Evolutionary conservation across 2,113 vertebrate species (phyloP).

Genomic region (Cheilinus undulatus): DNA sequence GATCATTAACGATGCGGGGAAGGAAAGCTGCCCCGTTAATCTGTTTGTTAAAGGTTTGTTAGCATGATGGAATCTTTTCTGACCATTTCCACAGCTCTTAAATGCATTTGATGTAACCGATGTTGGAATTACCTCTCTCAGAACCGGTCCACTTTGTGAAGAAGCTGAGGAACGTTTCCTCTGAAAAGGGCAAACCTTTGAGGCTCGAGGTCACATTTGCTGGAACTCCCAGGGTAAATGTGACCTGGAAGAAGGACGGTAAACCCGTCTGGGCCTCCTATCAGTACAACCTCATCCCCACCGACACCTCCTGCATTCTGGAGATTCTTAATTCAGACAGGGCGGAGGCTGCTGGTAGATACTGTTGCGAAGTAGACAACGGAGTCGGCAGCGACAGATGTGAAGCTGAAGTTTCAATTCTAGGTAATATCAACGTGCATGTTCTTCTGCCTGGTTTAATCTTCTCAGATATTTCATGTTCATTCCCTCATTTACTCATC

Average conservation of each 20-base stretch:
- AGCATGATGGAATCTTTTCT: not conserved
- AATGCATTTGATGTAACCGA: slow-evolving; percentile 31
- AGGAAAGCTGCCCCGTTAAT: slow-evolving; percentile 86
- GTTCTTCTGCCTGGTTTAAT: slow-evolving; percentile 52
- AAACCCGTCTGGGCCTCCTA: slow-evolving; percentile 84
- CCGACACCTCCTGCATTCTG: slow-evolving; percentile 86
- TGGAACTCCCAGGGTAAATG: slow-evolving; percentile 86
- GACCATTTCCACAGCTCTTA: not conserved
- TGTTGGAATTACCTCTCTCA: slow-evolving; percentile 45
- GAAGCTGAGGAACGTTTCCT: slow-evolving; percentile 88
- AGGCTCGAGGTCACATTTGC: slow-evolving; percentile 69
- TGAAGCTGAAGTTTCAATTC: slow-evolving; percentile 84
- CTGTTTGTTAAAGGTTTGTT: slow-evolving; percentile 96
- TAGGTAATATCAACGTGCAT: slow-evolving; percentile 71
- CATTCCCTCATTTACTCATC: not conserved
- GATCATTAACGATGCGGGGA: slow-evolving; percentile 91
- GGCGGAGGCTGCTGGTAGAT: slow-evolving; percentile 86
- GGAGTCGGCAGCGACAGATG: slow-evolving; percentile 87
- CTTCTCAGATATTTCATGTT: not conserved
- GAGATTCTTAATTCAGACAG: slow-evolving; percentile 84
- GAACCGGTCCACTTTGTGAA: slow-evolving; percentile 75
- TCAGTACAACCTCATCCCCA: slow-evolving; percentile 74
- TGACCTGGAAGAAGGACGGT: slow-evolving; percentile 90
- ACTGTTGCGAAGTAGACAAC: slow-evolving; percentile 90
- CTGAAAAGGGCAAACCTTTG: slow-evolving; percentile 62